These are phyloP conservation scores for Rachycentron canadum DNA, from an alignment of 2,797 vertebrate genomes.

Conservation along the genomic window DNA sequence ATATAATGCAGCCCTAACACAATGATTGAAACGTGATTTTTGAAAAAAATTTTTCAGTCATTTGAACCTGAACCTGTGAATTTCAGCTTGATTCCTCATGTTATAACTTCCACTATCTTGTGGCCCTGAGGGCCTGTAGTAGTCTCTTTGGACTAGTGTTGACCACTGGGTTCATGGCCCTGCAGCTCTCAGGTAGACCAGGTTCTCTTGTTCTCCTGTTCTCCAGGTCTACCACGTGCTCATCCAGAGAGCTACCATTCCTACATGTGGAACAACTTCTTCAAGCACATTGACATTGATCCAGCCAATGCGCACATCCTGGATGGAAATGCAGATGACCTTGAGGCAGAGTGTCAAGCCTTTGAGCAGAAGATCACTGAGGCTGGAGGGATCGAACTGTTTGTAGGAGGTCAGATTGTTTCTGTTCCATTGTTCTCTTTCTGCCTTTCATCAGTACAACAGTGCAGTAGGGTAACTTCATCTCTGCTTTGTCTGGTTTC, in stretches of 20 bases:
- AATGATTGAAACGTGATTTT: no score
- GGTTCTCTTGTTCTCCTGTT: background rate
- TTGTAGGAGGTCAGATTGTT: slow-evolving; percentile 90
- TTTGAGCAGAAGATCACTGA: slow-evolving; percentile 92
- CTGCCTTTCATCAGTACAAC: background rate
- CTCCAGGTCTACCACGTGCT: slow-evolving; percentile 89
- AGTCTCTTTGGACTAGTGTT: background rate
- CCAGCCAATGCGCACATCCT: slow-evolving; percentile 92
- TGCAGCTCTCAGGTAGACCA: background rate
- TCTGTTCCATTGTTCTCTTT: background rate
- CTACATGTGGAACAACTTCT: slow-evolving; percentile 99
- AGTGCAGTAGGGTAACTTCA: rapidly evolving
- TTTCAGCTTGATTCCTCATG: no score
- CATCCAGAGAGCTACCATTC: slow-evolving; percentile 97
- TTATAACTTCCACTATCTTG: background rate
- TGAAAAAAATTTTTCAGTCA: no score
- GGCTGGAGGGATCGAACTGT: slow-evolving; percentile 93
- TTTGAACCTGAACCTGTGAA: no score
- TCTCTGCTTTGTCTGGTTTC: background rate
- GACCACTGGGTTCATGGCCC: background rate
- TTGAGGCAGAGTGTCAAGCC: slow-evolving; percentile 88
- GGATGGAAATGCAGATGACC: slow-evolving; percentile 90
- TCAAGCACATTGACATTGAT: slow-evolving; percentile 94
- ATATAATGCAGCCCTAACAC: no score
- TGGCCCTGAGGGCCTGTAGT: no score